These are phyloP conservation scores for Channa striata DNA, from an alignment of 2,797 vertebrate species.

Conservation along the genomic window DNA sequence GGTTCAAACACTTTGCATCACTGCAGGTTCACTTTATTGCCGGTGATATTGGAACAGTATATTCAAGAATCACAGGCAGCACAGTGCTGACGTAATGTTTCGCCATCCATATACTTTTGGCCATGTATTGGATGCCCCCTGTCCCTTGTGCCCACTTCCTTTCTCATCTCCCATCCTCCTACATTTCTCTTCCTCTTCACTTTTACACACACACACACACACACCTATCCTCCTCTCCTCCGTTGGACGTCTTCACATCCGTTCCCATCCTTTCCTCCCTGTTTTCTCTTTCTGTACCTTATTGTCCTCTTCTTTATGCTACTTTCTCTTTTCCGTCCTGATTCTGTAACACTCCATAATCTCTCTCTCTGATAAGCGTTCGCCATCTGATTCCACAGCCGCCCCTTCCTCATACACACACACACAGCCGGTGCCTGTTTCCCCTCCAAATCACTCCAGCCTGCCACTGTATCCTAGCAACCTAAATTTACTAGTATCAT, in stretches of 20 bases:
- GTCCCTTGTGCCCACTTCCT: background rate
- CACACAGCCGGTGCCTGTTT: slow-evolving; percentile 31
- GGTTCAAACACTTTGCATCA: no score
- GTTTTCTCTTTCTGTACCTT: no score
- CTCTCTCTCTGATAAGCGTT: slow-evolving; percentile 62
- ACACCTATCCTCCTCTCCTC: slow-evolving; percentile 21
- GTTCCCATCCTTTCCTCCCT: background rate
- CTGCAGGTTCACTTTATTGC: background rate
- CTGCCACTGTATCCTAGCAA: slow-evolving; percentile 73
- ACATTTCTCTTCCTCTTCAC: slow-evolving; percentile 34
- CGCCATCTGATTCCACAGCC: slow-evolving; percentile 43
- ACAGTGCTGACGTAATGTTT: slow-evolving; percentile 5
- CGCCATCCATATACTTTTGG: no score
- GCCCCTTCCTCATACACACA: background rate
- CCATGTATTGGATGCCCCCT: background rate
- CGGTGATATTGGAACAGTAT: background rate
- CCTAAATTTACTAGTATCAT: slow-evolving; percentile 68
- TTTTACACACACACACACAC: background rate
- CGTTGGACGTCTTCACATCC: slow-evolving; percentile 26
- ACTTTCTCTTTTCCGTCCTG: background rate
- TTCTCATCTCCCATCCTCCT: slow-evolving; percentile 48
- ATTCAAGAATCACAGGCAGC: background rate
- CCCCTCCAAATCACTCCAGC: slow-evolving; percentile 43
- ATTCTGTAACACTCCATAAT: background rate
- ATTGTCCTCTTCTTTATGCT: background rate